Base-by-base conservation (phyloP, 2,113 vertebrate species). In the Epinephelus fuscoguttatus region DNA sequence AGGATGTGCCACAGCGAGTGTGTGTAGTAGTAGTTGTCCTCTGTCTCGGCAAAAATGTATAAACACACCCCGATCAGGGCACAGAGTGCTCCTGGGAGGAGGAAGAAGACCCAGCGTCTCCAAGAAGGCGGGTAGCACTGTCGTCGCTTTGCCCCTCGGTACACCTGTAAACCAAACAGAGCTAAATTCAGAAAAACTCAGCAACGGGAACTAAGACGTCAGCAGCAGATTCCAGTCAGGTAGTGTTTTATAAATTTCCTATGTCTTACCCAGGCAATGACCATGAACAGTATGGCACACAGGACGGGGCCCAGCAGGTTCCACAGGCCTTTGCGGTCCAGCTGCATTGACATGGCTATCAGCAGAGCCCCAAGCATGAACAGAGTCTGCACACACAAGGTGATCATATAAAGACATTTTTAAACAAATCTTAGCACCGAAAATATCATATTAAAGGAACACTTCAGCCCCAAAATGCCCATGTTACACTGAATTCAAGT, bases 1-100 rank as follows among this genome's bases (percentile, higher is more conserved):
- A 99, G 94, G 63, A 98, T 66, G 42, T 99, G 98, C 98, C 98
- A 99, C 85, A 99, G 94, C 75, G 97, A 98, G 86, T 99, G 98
- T 0, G 96, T 99, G 86, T 99, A 99, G 93, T 96, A 98, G 85
- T 99, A 99, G 94, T 99, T 99, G 85, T 95, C 96, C 18, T 95
- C 97, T 0, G 98, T 99, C 94, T 97, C 97, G 45, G 97, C 95
- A 79, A 97, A 97, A 21, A 95, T 91, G 45, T 97, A 99, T 61
- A 99, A 93, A 8, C 95, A 93, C 1, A 99, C 89, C 19, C 97
- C 98, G 1, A 96, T 86, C 33, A 97, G 69, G 11, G 97, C 97
- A 72, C 97, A 95, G 45, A 90, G 19, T 13, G 94, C 91, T 25
- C 98, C 98, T 0, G 98, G 98, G 56, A 99, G 71, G 87, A 99